Conservation (phyloP, 2,888 invertebrate genomes). For the Troglohyphantes excavatus region DNA sequence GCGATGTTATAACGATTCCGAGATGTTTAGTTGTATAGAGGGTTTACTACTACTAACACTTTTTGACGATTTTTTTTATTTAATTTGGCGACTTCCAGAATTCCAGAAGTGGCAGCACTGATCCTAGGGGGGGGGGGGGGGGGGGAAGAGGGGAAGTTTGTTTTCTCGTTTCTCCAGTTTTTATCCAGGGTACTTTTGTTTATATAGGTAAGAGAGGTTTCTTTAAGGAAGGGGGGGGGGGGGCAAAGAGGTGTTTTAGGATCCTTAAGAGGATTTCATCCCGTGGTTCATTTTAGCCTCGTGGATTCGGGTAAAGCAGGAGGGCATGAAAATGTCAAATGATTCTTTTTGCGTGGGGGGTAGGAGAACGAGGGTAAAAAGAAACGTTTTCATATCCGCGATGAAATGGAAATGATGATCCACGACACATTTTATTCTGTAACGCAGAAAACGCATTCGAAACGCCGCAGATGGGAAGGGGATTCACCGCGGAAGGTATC, state of each 20-base stretch:
- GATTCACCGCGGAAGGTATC: background rate
- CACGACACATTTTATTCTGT: constrained; percentile 24
- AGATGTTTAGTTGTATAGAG: too few relatives aligned
- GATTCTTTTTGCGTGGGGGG: constrained; percentile 49
- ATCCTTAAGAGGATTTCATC: constrained; percentile 71
- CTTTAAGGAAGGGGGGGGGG: constrained; percentile 12
- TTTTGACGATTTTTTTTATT: too few relatives aligned
- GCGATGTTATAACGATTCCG: too few relatives aligned
- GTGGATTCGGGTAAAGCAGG: constrained; percentile 40
- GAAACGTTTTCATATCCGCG: constrained; percentile 38
- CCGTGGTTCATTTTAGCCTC: constrained; percentile 58
- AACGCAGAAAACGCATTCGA: background rate
- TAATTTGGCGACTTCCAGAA: too few relatives aligned
- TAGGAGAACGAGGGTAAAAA: background rate
- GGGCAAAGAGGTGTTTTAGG: constrained; percentile 65
- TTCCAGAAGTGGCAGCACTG: too few relatives aligned
- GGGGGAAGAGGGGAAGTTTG: background rate
- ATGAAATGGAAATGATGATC: constrained; percentile 70
- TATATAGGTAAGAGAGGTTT: constrained; percentile 52
- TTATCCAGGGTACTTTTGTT: constrained; percentile 66
- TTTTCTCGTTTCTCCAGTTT: constrained; percentile 28
- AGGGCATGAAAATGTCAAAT: constrained; percentile 72
- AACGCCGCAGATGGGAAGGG: background rate
- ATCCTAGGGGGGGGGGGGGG: too few relatives aligned
- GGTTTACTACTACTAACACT: too few relatives aligned